Conservation (phyloP, 1,140 invertebrate genomes). For the Drosophila suzukii region DNA sequence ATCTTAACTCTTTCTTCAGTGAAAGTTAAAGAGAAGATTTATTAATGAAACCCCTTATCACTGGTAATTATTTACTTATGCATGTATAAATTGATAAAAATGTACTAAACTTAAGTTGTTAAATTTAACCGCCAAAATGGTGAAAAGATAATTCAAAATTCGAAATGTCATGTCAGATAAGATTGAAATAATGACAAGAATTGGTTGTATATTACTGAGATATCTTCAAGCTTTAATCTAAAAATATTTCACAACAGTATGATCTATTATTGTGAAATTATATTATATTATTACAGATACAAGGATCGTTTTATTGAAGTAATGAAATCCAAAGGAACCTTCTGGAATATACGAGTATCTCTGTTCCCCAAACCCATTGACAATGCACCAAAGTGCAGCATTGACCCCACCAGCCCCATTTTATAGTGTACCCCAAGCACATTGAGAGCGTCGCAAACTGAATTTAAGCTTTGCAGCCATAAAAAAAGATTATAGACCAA, state of each 20-base stretch:
- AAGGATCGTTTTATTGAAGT: not conserved
- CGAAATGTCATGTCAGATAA: constrained; percentile 6
- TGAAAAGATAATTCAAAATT: constrained; percentile 1
- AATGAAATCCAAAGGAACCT: not conserved
- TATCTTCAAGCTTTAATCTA: not conserved
- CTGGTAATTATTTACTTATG: not conserved
- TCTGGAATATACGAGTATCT: not conserved
- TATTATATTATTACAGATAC: not conserved
- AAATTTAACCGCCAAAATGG: too few relatives aligned
- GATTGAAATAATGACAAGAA: not conserved
- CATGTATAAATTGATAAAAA: not conserved
- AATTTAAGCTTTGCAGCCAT: constrained; percentile 54
- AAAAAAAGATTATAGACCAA: constrained; percentile 56
- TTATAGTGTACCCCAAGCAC: constrained; percentile 43
- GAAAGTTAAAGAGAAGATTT: not conserved
- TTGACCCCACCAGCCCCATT: constrained; percentile 50
- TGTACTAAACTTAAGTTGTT: not conserved
- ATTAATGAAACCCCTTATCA: not conserved
- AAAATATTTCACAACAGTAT: too few relatives aligned
- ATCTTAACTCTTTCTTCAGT: too few relatives aligned
- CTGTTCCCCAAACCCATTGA: constrained; percentile 10
- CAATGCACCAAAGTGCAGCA: constrained; percentile 55
- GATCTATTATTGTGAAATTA: not conserved
- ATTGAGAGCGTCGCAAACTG: constrained; percentile 10
- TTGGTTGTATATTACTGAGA: not conserved